Base-by-base conservation (phyloP, 30 jellyfish, hydroid and myxozoan species). In the Turritopsis dohrnii region DNA sequence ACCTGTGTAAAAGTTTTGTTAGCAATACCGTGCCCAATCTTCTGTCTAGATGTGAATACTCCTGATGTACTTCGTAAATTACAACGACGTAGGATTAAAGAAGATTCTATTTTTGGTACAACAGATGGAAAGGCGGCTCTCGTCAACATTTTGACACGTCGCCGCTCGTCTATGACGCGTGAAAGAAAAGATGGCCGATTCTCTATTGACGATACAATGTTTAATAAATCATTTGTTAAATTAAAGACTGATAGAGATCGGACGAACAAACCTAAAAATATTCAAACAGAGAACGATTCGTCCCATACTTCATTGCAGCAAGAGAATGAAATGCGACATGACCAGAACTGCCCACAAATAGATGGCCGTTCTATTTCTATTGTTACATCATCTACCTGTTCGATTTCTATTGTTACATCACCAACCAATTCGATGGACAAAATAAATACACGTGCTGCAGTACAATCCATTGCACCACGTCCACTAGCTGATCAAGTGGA, bases 91-190 rank as follows among this genome's bases (percentile, higher is more conserved):
- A 77, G 24, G 7, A 77, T 77, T 1, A 77, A 77, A 52, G 71
- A 77, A 24, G 41, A 60, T 5, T 77, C 85, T 52, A 77, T 77
- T 26, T 77, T 77, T 52, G 85, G 71, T 7, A 29, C 85, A 23
- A n/a, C 24, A 25, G 85, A 52, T 77, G 4, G 29, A 26, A 77
- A 77, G 53, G 77, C 71, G 19, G 73, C 52, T 19, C 85, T 77
- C 74, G 85, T 66, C 24, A 77, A 29, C 24, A 18, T 76, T 21
- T 60, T 77, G 21, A 7, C 72, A 16, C 85, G 60, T 41, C 60
- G 60, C 5, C 60, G 9, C 5, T 41, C 60, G 13, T 5, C 60
- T 3, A 3, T 13, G 5, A 5, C 60, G 60, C 5, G 60, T 41
- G 60, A 41, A 41, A 41, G 60, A 41, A 41, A 41, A 13, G 60